Conservation (phyloP, 2,113 vertebrate genomes). For the Pica pica region DNA sequence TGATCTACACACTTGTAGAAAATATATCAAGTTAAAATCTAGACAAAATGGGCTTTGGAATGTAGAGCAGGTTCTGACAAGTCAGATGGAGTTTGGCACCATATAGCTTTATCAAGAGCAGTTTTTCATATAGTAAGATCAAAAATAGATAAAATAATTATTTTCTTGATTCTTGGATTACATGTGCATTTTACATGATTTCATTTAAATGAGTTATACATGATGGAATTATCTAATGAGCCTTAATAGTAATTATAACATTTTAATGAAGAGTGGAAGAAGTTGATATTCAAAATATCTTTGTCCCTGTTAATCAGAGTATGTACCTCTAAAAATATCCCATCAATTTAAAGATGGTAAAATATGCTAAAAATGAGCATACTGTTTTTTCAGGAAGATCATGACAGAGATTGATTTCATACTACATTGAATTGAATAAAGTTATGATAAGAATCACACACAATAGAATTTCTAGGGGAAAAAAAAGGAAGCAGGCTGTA, state of each 20-base stretch:
- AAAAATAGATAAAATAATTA: background rate
- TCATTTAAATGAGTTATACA: background rate
- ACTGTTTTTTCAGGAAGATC: background rate
- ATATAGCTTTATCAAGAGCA: background rate
- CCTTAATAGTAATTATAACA: background rate
- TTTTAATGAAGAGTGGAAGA: background rate
- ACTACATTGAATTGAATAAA: background rate
- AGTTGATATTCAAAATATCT: background rate
- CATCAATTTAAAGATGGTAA: background rate
- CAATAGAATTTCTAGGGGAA: background rate
- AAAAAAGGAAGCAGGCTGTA: background rate
- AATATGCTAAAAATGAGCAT: background rate
- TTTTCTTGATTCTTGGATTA: background rate
- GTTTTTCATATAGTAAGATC: background rate
- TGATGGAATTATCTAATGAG: background rate
- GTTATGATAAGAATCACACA: background rate
- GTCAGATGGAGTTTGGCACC: background rate
- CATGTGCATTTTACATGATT: background rate
- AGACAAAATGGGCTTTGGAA: background rate
- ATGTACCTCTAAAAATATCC: background rate
- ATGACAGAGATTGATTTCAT: background rate
- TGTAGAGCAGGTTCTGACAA: background rate
- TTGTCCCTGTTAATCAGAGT: background rate
- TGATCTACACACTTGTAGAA: background rate
- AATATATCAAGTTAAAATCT: background rate